Evolutionary conservation across 2,888 invertebrate genomes (phyloP), one percentile per base, ranked within the genome.

Genomic region (Amblyjoppa proteus): DNA sequence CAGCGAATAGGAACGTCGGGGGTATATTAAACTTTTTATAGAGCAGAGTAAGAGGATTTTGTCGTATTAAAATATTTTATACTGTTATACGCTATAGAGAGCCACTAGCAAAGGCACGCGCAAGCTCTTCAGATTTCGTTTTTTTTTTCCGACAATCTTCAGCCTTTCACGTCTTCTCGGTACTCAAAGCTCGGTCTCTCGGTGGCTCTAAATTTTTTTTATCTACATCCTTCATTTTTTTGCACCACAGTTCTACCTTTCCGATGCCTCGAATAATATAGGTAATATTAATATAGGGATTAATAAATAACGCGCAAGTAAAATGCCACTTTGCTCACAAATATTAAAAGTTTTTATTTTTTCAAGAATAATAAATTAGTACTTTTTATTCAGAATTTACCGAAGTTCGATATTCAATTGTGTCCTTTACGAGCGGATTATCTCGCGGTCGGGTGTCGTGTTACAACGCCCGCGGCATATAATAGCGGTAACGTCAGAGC

Each of bases 11-110:
- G 83, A 88, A 87, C 87, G 89, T 86, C 79, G 86, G 76, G 81
- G 88, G 91, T 91, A 89, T 91, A 91, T 92, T 91, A 91, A 90
- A 91, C 91, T 92, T 91, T 92, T 91, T 91, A 87, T 91, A 88
- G 87, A 89, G 86, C 83, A 74, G 76, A 86, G 89, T 88, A 92
- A 90, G 91, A 91, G 88, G 90, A 90, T 91, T 88, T 89, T 88
- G 89, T 89, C 89, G 88, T 88, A 88, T 88, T 86, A 88, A 86
- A 88, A 85, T 87, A 80, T 86, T 85, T 88, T 88, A 87, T 87
- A 84, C 80, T 83, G 88, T 68, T 70, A 83, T 85, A 83, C 78
- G 34, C 81, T 77, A 73, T 61, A 64, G 61, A 64, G 79, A 83
- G 74, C 74, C 84, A 71, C 38, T 74, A 77, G 69, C 34, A 51